Percentiles rank a stretch among this genome's conserved stretches.
Conservation (phyloP, 1,140 invertebrate species). For the Temnothorax longispinosus region DNA sequence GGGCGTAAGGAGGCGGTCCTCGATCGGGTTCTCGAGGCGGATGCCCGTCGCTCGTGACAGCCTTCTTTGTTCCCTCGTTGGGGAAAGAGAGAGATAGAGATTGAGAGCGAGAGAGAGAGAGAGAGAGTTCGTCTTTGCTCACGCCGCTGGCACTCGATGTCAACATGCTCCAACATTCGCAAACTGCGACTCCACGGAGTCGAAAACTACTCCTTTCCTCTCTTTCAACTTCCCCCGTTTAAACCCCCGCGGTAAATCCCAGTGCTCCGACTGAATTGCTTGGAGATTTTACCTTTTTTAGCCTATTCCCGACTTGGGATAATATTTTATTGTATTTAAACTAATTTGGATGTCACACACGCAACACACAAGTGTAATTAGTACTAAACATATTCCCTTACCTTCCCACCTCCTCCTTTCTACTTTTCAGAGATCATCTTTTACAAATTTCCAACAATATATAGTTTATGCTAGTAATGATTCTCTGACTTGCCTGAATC, state of each 20-base stretch:
- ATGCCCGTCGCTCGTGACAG: constrained; percentile 44
- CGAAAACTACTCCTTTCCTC: background rate
- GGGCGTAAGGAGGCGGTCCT: constrained; percentile 81
- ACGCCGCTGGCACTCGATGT: background rate
- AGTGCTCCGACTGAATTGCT: background rate
- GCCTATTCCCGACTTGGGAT: background rate
- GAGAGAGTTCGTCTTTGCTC: background rate
- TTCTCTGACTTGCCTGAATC: background rate
- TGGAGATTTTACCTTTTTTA: background rate
- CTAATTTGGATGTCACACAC: background rate
- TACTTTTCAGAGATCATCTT: background rate
- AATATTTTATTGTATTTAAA: background rate
- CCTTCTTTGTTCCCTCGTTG: constrained; percentile 71
- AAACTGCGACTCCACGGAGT: background rate
- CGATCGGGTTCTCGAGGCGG: constrained; percentile 77
- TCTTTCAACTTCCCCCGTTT: background rate
- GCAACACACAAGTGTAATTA: background rate
- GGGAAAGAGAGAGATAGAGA: background rate
- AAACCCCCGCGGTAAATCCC: background rate
- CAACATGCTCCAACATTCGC: background rate
- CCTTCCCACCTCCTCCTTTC: background rate
- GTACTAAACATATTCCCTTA: background rate
- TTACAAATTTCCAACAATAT: background rate
- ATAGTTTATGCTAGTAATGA: background rate
- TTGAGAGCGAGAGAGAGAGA: background rate